Evolutionary conservation across 2,888 invertebrate genomes (phyloP).

Genomic region (Cantharis flavilabris): DNA sequence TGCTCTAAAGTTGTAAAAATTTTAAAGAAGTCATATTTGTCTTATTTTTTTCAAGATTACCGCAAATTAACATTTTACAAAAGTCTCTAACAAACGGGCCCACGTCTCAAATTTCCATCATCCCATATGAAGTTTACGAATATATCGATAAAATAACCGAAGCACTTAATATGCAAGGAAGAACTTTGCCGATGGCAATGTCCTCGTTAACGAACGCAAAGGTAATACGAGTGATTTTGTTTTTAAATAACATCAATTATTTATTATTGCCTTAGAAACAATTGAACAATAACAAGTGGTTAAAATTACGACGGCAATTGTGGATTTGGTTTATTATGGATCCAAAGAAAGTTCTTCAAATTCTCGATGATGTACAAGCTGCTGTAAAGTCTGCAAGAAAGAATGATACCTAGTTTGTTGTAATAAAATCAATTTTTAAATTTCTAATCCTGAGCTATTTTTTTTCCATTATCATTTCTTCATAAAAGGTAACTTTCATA

Average conservation of each 20-base stretch:
- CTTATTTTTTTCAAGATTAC: slow-evolving; percentile 8
- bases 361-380: slow-evolving; percentile 23
- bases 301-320: slow-evolving; percentile 40
- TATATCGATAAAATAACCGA: slow-evolving; percentile 6
- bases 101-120: slow-evolving; percentile 19
- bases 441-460: not conserved
- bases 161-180: not conserved
- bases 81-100: slow-evolving; percentile 22
- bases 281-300: slow-evolving; percentile 37
- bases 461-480: not conserved
- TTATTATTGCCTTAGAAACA: slow-evolving; percentile 38
- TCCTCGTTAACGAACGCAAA: not conserved
- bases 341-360: slow-evolving; percentile 23
- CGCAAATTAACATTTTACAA: slow-evolving; percentile 7
- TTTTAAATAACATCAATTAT: not conserved
- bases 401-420: not conserved
- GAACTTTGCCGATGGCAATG: not conserved
- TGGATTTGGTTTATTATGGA: slow-evolving; percentile 32
- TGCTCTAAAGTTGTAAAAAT: not conserved
- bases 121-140: slow-evolving; percentile 10
- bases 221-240: too few species aligned
- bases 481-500: too few species aligned
- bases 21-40: not conserved
- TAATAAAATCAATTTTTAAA: not conserved
- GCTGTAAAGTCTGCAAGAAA: slow-evolving; percentile 4